Evolutionary conservation across 2,113 vertebrate genomes (phyloP).

Genomic region (Phalacrocorax brasilianus): DNA sequence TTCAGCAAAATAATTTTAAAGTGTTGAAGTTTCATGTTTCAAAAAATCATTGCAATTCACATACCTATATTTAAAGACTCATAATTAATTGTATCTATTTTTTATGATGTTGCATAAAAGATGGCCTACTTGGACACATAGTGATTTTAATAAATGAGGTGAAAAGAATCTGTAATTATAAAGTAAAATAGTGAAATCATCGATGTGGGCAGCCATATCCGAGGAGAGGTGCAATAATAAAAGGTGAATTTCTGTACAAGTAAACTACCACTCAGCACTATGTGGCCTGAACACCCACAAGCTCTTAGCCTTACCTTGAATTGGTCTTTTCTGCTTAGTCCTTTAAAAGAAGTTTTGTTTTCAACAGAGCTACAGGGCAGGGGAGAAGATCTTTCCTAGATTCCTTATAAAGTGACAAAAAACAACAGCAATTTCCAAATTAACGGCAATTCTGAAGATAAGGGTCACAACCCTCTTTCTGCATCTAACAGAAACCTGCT

Average conservation of each 20-base stretch:
- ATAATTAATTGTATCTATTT: not conserved
- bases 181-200: not conserved
- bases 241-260: not conserved
- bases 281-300: not conserved
- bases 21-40: not conserved
- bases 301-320: not conserved
- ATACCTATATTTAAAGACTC: not conserved
- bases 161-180: not conserved
- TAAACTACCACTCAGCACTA: not conserved
- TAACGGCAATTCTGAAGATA: not conserved
- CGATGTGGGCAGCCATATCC: not conserved
- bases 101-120: not conserved
- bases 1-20: not conserved
- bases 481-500: not conserved
- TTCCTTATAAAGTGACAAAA: not conserved
- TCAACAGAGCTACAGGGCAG: not conserved
- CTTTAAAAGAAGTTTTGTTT: not conserved
- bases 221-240: not conserved
- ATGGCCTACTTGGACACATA: not conserved
- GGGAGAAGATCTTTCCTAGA: not conserved
- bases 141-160: not conserved
- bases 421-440: not conserved
- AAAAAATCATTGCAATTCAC: not conserved
- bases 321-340: not conserved
- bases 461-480: not conserved